Percentiles rank a stretch among this genome's conserved stretches.
Conservation (phyloP, 1,140 invertebrate genomes). For the Anadara kagoshimensis region DNA sequence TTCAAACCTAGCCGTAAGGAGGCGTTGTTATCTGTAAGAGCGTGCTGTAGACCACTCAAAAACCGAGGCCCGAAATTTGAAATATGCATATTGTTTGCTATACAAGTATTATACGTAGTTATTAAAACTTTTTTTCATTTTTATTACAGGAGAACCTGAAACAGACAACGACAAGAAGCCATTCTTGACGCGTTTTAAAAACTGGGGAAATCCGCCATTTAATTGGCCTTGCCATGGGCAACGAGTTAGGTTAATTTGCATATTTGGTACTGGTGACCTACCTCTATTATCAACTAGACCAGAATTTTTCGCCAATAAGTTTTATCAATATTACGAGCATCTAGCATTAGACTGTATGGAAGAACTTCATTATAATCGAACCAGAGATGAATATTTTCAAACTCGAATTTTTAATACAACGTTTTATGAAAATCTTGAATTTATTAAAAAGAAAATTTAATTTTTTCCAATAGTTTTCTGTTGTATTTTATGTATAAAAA, state of each 20-base stretch:
- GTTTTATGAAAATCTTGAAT: conserved; percentile 44
- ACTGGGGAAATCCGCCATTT: conserved; percentile 49
- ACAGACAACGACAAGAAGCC: conserved; percentile 42
- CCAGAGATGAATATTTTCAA: conserved; percentile 39
- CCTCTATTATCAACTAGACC: conserved; percentile 41
- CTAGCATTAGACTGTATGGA: conserved; percentile 59
- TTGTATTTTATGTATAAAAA: no score
- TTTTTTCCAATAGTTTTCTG: no score
- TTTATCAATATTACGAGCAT: conserved; percentile 51
- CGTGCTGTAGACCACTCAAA: no score
- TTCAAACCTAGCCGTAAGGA: no score
- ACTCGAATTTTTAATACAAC: conserved; percentile 33
- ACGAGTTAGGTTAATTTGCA: conserved; percentile 59
- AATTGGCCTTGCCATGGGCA: conserved; percentile 45
- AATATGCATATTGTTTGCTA: no score
- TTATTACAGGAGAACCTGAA: conserved; percentile 54
- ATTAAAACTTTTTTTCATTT: no score
- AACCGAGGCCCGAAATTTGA: no score
- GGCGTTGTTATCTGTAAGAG: no score
- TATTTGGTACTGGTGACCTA: conserved; percentile 65
- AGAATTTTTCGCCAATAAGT: conserved; percentile 65
- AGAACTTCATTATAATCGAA: conserved; percentile 50
- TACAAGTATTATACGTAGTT: no score
- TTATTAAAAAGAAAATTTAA: conserved; percentile 37
- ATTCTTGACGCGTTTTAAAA: conserved; percentile 59